phyloP scores from a whole-genome alignment of 2,797 vertebrate genomes.

The Toxotes lorentzi region DNA sequence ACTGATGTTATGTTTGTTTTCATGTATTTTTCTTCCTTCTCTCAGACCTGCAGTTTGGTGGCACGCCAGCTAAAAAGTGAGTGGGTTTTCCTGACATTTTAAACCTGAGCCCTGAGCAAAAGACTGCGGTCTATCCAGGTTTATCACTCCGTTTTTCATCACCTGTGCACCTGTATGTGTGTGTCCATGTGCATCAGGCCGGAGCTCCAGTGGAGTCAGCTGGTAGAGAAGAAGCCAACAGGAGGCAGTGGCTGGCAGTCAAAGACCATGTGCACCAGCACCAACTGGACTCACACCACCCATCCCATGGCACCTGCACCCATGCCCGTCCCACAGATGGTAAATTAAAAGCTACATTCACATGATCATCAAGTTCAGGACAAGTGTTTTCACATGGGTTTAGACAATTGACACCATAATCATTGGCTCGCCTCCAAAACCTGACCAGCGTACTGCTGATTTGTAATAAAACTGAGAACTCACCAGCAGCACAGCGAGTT shows the following conservation, averaged over 20 bases:
- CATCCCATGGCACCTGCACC: slow-evolving; percentile 83
- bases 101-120: slow-evolving; percentile 20
- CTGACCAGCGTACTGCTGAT: not conserved
- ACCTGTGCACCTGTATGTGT: slow-evolving; percentile 16
- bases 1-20: slow-evolving; percentile 34
- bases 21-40: slow-evolving; percentile 19
- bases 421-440: not conserved
- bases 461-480: not conserved
- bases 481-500: too few relatives aligned
- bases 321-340: slow-evolving; percentile 86
- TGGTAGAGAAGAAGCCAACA: slow-evolving; percentile 87
- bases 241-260: slow-evolving; percentile 87
- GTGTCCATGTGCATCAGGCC: slow-evolving; percentile 79
- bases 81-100: slow-evolving; percentile 52
- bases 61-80: slow-evolving; percentile 92
- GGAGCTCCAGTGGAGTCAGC: slow-evolving; percentile 88
- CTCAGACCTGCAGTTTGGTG: slow-evolving; percentile 93
- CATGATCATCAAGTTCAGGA: not conserved
- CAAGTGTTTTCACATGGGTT: not conserved
- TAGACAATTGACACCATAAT: not conserved
- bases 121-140: slow-evolving; percentile 22
- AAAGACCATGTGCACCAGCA: slow-evolving; percentile 86
- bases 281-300: slow-evolving; percentile 85
- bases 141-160: slow-evolving; percentile 19
- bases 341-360: slow-evolving; percentile 68